Evolutionary conservation across 2,888 invertebrate species (phyloP).

Genomic region (Trimorus sp.): DNA sequence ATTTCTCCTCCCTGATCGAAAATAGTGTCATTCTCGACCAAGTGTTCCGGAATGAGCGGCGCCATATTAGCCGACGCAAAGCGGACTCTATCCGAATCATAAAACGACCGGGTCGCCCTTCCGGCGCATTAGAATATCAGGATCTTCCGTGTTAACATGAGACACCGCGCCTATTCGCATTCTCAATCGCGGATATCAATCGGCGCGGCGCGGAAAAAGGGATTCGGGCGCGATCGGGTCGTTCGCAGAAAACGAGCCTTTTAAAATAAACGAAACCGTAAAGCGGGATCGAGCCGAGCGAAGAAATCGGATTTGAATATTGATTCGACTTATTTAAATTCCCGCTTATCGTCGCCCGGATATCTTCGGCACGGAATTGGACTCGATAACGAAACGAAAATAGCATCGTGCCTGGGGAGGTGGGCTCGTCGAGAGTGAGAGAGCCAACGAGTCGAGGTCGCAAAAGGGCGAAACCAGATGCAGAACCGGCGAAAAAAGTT

Average conservation of each 20-base stretch:
- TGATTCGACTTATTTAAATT: slow-evolving; percentile 82
- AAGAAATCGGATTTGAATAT: slow-evolving; percentile 79
- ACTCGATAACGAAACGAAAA: slow-evolving; percentile 80
- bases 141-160: slow-evolving; percentile 51
- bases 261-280: slow-evolving; percentile 69
- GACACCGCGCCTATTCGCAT: slow-evolving; percentile 56
- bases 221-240: slow-evolving; percentile 63
- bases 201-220: slow-evolving; percentile 55
- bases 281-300: slow-evolving; percentile 64
- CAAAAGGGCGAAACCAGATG: slow-evolving; percentile 67
- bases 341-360: slow-evolving; percentile 75
- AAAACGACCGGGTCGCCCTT: slow-evolving; percentile 33
- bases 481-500: slow-evolving; percentile 58
- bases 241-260: slow-evolving; percentile 67
- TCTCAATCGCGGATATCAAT: slow-evolving; percentile 66
- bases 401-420: slow-evolving; percentile 68
- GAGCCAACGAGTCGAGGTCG: slow-evolving; percentile 41
- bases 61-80: slow-evolving; percentile 21
- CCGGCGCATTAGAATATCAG: slow-evolving; percentile 53
- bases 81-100: slow-evolving; percentile 37
- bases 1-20: too few relatives aligned
- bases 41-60: not conserved
- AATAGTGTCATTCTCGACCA: not conserved
- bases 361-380: slow-evolving; percentile 81
- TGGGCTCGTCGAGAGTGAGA: slow-evolving; percentile 62